Conservation (phyloP, 2,113 vertebrate species). For the Lamprotornis superbus region DNA sequence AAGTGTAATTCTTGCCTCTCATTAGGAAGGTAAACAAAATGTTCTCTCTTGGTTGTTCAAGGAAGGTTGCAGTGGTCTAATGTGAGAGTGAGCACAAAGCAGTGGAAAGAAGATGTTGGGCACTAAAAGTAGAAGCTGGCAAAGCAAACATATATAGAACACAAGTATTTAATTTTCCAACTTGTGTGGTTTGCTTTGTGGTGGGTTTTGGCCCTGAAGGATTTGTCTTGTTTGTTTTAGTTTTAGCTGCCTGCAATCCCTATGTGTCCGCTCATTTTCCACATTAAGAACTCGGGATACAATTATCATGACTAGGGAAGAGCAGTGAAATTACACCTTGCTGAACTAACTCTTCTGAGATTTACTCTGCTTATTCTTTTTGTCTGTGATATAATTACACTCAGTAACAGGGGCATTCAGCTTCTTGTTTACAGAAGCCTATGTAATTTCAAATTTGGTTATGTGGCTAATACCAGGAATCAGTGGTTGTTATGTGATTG, state of each 20-base stretch:
- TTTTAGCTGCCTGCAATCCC: not conserved
- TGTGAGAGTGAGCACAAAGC: not conserved
- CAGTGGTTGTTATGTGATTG: not conserved
- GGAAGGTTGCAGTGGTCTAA: not conserved
- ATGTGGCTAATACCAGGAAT: not conserved
- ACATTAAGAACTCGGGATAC: not conserved
- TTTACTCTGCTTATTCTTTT: not conserved
- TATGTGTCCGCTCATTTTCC: not conserved
- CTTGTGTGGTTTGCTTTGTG: not conserved
- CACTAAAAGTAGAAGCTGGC: not conserved
- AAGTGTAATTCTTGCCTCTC: not conserved
- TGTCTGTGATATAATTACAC: conserved; percentile 1
- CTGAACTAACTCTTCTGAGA: conserved; percentile 19
- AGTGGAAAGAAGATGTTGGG: not conserved
- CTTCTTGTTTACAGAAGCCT: conserved; percentile 6
- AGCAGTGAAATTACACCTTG: conserved; percentile 6
- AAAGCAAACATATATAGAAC: not conserved
- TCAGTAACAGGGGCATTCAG: not conserved
- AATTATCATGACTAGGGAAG: not conserved
- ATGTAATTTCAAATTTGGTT: not conserved
- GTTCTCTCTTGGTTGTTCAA: not conserved
- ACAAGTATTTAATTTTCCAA: not conserved
- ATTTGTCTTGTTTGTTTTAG: not conserved
- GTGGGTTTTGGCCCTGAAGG: not conserved
- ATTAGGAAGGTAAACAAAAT: not conserved